Percentiles rank a stretch among this genome's conserved stretches.
Conservation (phyloP, 1,140 invertebrate species). For the Macrocentrus cingulum region DNA sequence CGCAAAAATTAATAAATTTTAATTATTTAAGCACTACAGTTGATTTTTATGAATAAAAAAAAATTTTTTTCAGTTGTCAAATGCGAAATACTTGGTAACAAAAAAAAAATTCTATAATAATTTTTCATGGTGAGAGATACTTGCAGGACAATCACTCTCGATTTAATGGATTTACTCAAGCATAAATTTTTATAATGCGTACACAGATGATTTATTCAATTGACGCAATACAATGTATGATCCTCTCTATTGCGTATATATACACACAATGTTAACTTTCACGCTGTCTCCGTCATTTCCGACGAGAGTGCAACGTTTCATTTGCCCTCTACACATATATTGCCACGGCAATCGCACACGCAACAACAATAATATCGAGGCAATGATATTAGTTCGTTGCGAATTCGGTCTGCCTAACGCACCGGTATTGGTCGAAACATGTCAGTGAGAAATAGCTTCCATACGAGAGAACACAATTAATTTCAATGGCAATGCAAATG, state of each 20-base stretch:
- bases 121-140: too few relatives aligned
- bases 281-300: background rate
- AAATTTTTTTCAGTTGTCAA: too few relatives aligned
- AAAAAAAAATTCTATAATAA: too few relatives aligned
- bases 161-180: too few relatives aligned
- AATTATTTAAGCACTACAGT: too few relatives aligned
- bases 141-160: too few relatives aligned
- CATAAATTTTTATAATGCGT: too few relatives aligned
- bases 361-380: conserved; percentile 10
- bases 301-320: conserved; percentile 7
- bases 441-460: conserved; percentile 11
- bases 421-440: background rate
- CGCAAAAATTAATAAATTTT: too few relatives aligned
- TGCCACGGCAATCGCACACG: background rate
- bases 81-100: too few relatives aligned
- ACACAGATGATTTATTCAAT: conserved; percentile 16
- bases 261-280: background rate
- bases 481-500: conserved; percentile 4
- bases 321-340: conserved; percentile 1
- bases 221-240: conserved; percentile 22
- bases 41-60: too few relatives aligned
- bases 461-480: conserved; percentile 9
- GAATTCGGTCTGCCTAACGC: background rate
- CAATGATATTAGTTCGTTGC: conserved; percentile 12
- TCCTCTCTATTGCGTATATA: background rate